Conservation (phyloP, 2,797 vertebrate genomes). For the Atherinosoma microstoma region DNA sequence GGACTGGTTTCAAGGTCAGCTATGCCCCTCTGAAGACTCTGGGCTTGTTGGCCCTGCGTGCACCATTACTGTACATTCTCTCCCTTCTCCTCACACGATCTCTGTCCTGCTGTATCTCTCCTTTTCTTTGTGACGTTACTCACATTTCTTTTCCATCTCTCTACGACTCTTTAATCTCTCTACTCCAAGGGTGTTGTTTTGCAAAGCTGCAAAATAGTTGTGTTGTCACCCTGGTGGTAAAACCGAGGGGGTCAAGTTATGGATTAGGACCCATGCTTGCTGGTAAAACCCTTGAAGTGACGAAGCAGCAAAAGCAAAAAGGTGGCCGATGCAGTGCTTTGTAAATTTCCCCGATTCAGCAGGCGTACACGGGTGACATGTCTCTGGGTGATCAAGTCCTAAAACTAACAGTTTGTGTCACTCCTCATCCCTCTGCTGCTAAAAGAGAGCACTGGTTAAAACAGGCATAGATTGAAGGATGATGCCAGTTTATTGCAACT, state of each 20-base stretch:
- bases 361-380: conserved; percentile 51
- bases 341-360: conserved; percentile 48
- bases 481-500: conserved; percentile 9
- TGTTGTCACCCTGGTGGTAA: conserved; percentile 36
- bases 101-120: conserved; percentile 58
- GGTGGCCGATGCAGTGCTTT: conserved; percentile 42
- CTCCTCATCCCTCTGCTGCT: conserved; percentile 54
- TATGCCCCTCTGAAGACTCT: conserved; percentile 64
- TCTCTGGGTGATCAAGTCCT: conserved; percentile 38
- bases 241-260: background rate
- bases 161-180: conserved; percentile 29
- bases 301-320: conserved; percentile 29
- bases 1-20: conserved; percentile 88
- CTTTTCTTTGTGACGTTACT: conserved; percentile 47
- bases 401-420: conserved; percentile 40
- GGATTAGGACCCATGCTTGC: conserved; percentile 54
- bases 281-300: conserved; percentile 47
- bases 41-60: conserved; percentile 64
- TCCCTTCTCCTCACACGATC: conserved; percentile 47
- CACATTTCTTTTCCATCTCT: conserved; percentile 36
- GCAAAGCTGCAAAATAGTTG: conserved; percentile 48
- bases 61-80: conserved; percentile 41
- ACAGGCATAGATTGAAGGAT: conserved; percentile 14
- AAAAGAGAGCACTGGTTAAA: conserved; percentile 67
- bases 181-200: conserved; percentile 67